A percentile compares a stretch with the other conserved stretches of the same genome.
Conservation (phyloP, 2,113 vertebrate species). For the Pongo abelii region DNA sequence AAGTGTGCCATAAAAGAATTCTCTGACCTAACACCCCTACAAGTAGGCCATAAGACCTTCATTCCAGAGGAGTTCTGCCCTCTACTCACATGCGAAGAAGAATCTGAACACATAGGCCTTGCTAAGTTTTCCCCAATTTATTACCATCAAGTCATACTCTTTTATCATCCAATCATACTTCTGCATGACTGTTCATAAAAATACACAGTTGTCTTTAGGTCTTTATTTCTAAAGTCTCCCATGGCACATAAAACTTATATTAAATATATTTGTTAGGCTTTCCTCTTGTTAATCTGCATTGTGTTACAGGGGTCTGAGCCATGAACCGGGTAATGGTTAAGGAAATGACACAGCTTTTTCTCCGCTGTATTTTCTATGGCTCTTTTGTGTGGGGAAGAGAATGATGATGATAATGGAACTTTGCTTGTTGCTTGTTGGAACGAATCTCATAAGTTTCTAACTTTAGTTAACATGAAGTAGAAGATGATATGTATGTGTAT, state of each 20-base stretch:
- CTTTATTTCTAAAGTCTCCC: neutral
- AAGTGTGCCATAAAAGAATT: neutral
- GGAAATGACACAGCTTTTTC: neutral
- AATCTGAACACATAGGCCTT: neutral
- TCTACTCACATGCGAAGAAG: neutral
- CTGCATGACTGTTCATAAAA: neutral
- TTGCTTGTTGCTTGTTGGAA: neutral
- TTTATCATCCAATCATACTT: fast-evolving
- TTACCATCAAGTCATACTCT: neutral
- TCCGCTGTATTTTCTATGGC: neutral
- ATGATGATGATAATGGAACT: neutral
- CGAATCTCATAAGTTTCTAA: neutral
- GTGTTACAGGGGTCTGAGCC: neutral
- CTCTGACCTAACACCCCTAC: neutral
- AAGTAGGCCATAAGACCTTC: neutral
- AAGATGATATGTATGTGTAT: neutral
- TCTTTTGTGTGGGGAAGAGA: neutral
- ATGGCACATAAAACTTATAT: neutral
- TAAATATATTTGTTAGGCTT: neutral
- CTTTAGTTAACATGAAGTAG: neutral
- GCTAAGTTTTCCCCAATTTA: too few relatives aligned
- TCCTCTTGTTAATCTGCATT: neutral
- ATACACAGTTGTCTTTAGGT: neutral
- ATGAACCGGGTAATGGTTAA: neutral
- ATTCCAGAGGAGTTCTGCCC: neutral